Percentiles rank a stretch among this genome's conserved stretches.
Evolutionary conservation across 1,140 invertebrate genomes (phyloP).

Genomic region (Bombus ignitus): DNA sequence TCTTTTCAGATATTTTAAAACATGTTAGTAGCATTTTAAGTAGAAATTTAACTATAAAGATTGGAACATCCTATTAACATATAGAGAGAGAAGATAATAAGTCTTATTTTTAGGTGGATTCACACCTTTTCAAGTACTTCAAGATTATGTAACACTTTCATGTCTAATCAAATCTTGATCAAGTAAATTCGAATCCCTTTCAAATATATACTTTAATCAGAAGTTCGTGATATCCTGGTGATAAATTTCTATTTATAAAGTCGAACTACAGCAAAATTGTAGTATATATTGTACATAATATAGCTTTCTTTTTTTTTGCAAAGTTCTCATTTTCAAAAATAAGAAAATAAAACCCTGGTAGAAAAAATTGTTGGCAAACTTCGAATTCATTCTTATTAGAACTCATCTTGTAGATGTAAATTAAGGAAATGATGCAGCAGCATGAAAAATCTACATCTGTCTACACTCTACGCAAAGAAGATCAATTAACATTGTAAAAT

Average conservation of each 20-base stretch:
- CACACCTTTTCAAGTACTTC: too few species aligned
- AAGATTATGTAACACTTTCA: not conserved
- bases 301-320: not conserved
- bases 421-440: not conserved
- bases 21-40: too few species aligned
- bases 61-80: too few species aligned
- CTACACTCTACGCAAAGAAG: too few species aligned
- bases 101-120: not conserved
- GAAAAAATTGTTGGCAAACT: not conserved
- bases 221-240: not conserved
- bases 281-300: not conserved
- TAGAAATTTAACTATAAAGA: too few species aligned
- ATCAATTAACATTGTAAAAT: not conserved
- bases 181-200: not conserved
- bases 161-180: not conserved
- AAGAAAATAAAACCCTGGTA: not conserved
- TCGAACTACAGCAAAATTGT: not conserved
- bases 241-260: too few species aligned
- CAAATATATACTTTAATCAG: not conserved
- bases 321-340: not conserved
- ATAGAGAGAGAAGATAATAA: too few species aligned
- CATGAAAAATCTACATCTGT: not conserved
- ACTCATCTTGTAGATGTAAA: not conserved
- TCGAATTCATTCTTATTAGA: not conserved
- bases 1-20: too few species aligned